Percentiles rank a stretch among this genome's conserved stretches.
These are phyloP conservation scores for Daubentonia madagascariensis DNA, from an alignment of 2,113 vertebrate genomes.

Conservation along the genomic window DNA sequence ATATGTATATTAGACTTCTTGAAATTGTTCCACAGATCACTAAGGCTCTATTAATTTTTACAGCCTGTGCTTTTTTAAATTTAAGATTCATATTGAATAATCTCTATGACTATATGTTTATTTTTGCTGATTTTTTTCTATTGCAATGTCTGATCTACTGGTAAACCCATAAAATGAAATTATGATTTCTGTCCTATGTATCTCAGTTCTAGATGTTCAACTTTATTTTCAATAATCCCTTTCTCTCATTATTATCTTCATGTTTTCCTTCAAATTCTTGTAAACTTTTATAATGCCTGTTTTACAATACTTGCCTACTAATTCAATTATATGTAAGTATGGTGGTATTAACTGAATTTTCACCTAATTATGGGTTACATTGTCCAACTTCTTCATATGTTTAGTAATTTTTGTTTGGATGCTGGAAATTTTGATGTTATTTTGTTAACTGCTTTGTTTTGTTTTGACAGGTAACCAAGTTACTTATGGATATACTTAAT, in stretches of 20 bases:
- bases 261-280: not conserved
- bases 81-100: not conserved
- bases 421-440: not conserved
- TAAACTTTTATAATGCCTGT: not conserved
- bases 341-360: not conserved
- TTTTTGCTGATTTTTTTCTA: not conserved
- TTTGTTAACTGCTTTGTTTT: not conserved
- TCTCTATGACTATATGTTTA: not conserved
- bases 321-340: not conserved
- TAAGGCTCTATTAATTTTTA: not conserved
- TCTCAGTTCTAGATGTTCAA: not conserved
- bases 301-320: not conserved
- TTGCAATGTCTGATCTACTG: not conserved
- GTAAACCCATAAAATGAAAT: not conserved
- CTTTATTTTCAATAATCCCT: not conserved
- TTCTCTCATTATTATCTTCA: not conserved
- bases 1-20: not conserved
- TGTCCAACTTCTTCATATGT: not conserved
- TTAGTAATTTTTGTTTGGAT: not conserved
- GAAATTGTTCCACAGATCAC: not conserved
- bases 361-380: not conserved
- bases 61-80: not conserved
- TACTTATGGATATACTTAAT: not conserved
- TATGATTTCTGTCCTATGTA: not conserved
- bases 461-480: not conserved